These are phyloP conservation scores for Pipistrellus nathusii DNA, from an alignment of 2,797 vertebrate genomes.

Conservation along the genomic window DNA sequence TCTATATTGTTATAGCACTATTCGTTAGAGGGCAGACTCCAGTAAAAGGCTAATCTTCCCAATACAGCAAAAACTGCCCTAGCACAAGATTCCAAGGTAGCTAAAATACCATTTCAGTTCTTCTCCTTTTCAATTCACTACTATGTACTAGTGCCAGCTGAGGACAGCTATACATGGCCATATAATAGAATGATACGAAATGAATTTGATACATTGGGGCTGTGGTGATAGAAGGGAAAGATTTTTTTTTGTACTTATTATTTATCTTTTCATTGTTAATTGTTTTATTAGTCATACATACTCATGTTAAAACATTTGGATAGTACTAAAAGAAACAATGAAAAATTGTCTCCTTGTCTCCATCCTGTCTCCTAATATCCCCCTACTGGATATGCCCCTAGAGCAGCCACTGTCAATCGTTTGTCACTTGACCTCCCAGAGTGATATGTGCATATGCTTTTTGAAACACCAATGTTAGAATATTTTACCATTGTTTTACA, in stretches of 20 bases:
- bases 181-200: neutral
- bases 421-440: neutral
- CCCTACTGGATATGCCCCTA: neutral
- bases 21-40: neutral
- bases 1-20: neutral
- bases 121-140: constrained; percentile 19
- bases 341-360: neutral
- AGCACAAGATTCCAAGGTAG: neutral
- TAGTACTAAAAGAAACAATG: neutral
- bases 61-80: neutral
- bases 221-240: too few relatives aligned
- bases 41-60: neutral
- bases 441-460: neutral
- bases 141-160: neutral
- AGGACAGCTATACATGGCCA: constrained; percentile 16
- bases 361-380: neutral
- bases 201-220: neutral
- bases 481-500: neutral
- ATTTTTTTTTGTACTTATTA: neutral
- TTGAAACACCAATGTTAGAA: constrained; percentile 14
- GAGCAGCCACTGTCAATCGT: neutral
- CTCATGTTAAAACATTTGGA: neutral
- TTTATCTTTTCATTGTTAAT: constrained; percentile 23
- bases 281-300: neutral
- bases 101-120: neutral